These are phyloP conservation scores for Grapholita molesta DNA, from an alignment of 1,140 invertebrate genomes.

Conservation along the genomic window DNA sequence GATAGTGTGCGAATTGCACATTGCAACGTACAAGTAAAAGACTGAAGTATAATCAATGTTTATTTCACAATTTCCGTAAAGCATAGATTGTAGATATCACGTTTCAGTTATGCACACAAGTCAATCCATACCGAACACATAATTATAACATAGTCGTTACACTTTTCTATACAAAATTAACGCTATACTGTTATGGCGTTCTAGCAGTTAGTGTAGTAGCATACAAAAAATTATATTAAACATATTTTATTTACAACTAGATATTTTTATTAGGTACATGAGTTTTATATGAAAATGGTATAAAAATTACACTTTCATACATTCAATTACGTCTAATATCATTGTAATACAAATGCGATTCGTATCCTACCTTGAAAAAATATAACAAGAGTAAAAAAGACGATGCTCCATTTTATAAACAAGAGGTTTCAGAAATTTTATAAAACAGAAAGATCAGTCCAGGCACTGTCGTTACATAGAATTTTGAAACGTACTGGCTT, in stretches of 20 bases:
- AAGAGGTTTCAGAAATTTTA: slow-evolving; percentile 45
- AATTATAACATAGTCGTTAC: slow-evolving; percentile 54
- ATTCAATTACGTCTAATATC: slow-evolving; percentile 67
- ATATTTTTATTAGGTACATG: slow-evolving; percentile 74
- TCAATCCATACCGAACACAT: slow-evolving; percentile 69
- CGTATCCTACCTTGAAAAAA: slow-evolving; percentile 72
- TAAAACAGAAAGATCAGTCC: slow-evolving; percentile 61
- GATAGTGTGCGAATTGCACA: too few species aligned
- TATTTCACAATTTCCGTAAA: slow-evolving; percentile 77
- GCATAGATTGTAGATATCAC: slow-evolving; percentile 78
- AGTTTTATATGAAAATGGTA: slow-evolving; percentile 77
- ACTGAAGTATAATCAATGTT: slow-evolving; percentile 59
- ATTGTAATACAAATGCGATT: slow-evolving; percentile 72
- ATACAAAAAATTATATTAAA: slow-evolving; percentile 76
- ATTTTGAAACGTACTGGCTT: slow-evolving; percentile 12
- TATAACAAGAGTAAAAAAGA: slow-evolving; percentile 76
- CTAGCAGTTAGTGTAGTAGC: slow-evolving; percentile 72
- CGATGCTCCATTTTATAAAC: slow-evolving; percentile 58
- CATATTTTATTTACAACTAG: slow-evolving; percentile 74
- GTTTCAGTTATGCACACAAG: slow-evolving; percentile 75
- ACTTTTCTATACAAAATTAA: slow-evolving; percentile 73
- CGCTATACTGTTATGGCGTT: slow-evolving; percentile 63
- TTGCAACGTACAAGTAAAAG: too few species aligned
- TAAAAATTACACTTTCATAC: slow-evolving; percentile 77
- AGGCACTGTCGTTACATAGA: slow-evolving; percentile 57